Evolutionary conservation across 2,888 invertebrate species (phyloP).

Genomic region (Muschampia plurimacula): DNA sequence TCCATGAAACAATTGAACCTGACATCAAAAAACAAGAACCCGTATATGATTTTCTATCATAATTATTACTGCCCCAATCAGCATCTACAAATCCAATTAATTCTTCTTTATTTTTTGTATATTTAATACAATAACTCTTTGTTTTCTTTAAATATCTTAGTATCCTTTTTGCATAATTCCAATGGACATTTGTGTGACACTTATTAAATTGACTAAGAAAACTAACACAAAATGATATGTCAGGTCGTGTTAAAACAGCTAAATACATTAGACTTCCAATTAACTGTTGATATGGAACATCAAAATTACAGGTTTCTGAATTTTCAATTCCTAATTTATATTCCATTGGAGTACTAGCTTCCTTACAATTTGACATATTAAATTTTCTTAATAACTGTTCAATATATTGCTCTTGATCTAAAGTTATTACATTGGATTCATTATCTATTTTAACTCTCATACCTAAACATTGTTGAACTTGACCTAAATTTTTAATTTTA

Average conservation of each 20-base stretch:
- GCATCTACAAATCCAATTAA: slow-evolving; percentile 1
- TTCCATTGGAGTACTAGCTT: background rate
- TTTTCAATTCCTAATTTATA: background rate
- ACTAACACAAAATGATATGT: background rate
- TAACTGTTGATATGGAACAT: background rate
- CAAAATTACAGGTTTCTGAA: background rate
- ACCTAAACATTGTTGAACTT: background rate
- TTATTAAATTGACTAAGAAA: background rate
- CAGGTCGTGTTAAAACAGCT: background rate
- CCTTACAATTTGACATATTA: background rate
- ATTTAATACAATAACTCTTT: background rate
- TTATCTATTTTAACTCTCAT: background rate
- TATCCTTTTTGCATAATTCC: slow-evolving; percentile 3
- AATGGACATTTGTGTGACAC: background rate
- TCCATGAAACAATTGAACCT: background rate
- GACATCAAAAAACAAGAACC: background rate
- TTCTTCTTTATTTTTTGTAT: background rate
- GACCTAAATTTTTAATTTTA: background rate
- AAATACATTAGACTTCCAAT: background rate
- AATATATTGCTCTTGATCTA: background rate
- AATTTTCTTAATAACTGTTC: background rate
- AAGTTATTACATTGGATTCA: background rate
- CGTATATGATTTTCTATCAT: background rate
- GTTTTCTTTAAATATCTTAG: no score
- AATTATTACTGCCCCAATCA: background rate